Base-by-base conservation (phyloP, 2,797 vertebrate species). In the Synaphobranchus kaupii region DNA sequence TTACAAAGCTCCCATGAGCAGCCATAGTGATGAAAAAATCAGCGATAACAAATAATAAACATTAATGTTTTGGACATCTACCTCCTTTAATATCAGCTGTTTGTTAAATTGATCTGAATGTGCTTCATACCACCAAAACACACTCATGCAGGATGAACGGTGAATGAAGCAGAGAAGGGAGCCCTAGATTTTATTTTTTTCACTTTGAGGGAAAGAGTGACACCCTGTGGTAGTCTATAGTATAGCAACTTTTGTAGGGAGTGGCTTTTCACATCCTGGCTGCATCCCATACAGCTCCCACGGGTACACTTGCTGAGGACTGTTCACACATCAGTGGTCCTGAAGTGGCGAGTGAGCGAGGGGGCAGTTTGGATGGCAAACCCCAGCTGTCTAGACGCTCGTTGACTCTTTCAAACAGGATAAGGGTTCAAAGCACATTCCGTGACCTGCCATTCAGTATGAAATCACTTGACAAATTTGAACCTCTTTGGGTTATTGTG, bases 161-260 rank as follows among this genome's bases (percentile, higher is more conserved):
- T 15, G 34, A 44, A 39, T 10, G 22, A 50, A 25, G 8, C 8
- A 48, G 47, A 9, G 20, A 48, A 81, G 78, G 44, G 10, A n/a
- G 7, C 20, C 0, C 6, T 9, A 22, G 3, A 25, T 50, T 81
- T 25, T 44, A 17, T 44, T 20, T 81, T 81, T 50, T 81, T 81
- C 78, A 81, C 10, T 81, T 81, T 81, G 47, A 47, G 28, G 78
- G 60, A 63, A 34, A 84, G 80, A 17, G 86, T 25, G 86, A 84
- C 86, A 87, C 50, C 63, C 28, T 20, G 81, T 84, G 86, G 86
- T 68, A 50, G 47, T 1, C 15, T 56, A 15, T 68, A 20, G 80
- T 28, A 83, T 39, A 9, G 82, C 81, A 84, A n/a, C 7, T 87
- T 52, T 28, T 10, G 22, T 50, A 5, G 73, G 73, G 22, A 81